Conservation (phyloP, 2,797 vertebrate genomes). For the Neosalanx taihuensis region DNA sequence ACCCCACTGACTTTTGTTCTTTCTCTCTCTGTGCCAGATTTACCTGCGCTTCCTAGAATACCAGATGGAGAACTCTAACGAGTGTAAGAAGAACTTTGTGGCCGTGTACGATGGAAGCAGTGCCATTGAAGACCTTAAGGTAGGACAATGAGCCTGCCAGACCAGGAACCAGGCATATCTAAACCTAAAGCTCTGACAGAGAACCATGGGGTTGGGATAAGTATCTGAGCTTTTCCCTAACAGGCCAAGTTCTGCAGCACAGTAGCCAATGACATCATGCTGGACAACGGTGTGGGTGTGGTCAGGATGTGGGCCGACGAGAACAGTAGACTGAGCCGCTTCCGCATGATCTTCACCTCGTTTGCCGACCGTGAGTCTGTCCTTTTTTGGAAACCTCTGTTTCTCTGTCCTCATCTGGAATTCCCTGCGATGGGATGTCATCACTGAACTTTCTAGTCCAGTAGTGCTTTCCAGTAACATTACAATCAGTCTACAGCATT, state of each 20-base stretch:
- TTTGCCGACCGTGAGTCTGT: conserved; percentile 88
- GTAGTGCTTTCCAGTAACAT: background rate
- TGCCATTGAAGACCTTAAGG: conserved; percentile 90
- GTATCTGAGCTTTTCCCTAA: conserved; percentile 3
- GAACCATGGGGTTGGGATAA: conserved; percentile 12
- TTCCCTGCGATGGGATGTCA: too few species aligned
- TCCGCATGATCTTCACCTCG: conserved; percentile 90
- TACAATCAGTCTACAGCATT: background rate
- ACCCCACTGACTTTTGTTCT: background rate
- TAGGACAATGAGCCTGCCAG: conserved; percentile 36
- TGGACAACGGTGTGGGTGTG: conserved; percentile 84
- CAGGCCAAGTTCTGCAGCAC: conserved; percentile 95
- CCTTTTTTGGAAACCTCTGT: background rate
- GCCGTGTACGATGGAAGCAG: conserved; percentile 94
- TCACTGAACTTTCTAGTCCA: background rate
- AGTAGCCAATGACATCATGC: conserved; percentile 87
- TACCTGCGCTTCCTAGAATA: conserved; percentile 93
- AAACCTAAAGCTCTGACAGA: background rate
- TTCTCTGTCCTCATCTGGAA: background rate
- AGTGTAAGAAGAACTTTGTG: conserved; percentile 96
- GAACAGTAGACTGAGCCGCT: conserved; percentile 89
- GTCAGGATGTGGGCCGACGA: conserved; percentile 95
- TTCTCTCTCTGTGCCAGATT: conserved; percentile 72
- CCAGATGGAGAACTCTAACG: conserved; percentile 96
- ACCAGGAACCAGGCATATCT: background rate